phyloP scores from a whole-genome alignment of 2,888 invertebrate genomes.

The Eristalis intricaria region DNA sequence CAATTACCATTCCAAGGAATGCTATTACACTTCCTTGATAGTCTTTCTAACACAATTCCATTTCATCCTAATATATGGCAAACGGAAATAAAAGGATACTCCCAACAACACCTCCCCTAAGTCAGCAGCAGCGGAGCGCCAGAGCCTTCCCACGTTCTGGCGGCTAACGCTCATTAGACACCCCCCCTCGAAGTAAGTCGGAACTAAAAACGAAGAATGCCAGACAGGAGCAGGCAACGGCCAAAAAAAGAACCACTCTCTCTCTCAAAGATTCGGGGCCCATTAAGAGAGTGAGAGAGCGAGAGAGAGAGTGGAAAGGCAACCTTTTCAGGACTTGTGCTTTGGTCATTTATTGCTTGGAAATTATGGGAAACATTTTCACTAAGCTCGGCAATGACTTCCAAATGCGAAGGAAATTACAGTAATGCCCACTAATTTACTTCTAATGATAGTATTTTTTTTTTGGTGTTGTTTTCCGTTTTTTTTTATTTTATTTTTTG shows the following conservation, averaged over 20 bases:
- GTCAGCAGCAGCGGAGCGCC: neutral
- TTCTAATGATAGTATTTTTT: conserved; percentile 72
- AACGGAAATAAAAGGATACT: conserved; percentile 71
- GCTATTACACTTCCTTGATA: conserved; percentile 65
- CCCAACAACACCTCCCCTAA: conserved; percentile 42
- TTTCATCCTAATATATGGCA: conserved; percentile 64
- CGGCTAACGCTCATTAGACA: conserved; percentile 65
- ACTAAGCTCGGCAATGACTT: conserved; percentile 71
- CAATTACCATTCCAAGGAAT: conserved; percentile 64
- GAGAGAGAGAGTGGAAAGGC: neutral
- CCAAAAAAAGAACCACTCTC: neutral
- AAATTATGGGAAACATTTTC: conserved; percentile 70
- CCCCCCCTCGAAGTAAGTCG: conserved; percentile 33
- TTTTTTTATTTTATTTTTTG: conserved; percentile 39
- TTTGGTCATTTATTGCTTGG: conserved; percentile 69
- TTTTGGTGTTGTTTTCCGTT: conserved; percentile 7
- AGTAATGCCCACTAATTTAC: conserved; percentile 71
- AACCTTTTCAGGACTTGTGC: conserved; percentile 30
- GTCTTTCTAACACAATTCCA: conserved; percentile 66
- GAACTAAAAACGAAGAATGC: neutral
- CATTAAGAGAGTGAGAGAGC: neutral
- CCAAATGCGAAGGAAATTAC: conserved; percentile 72
- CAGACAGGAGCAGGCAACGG: neutral
- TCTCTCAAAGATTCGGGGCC: neutral
- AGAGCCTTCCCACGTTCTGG: conserved; percentile 9